Percentiles rank a stretch among this genome's conserved stretches.
These are phyloP conservation scores for Artemisiospiza belli DNA, from an alignment of 2,113 vertebrate species.

Conservation along the genomic window DNA sequence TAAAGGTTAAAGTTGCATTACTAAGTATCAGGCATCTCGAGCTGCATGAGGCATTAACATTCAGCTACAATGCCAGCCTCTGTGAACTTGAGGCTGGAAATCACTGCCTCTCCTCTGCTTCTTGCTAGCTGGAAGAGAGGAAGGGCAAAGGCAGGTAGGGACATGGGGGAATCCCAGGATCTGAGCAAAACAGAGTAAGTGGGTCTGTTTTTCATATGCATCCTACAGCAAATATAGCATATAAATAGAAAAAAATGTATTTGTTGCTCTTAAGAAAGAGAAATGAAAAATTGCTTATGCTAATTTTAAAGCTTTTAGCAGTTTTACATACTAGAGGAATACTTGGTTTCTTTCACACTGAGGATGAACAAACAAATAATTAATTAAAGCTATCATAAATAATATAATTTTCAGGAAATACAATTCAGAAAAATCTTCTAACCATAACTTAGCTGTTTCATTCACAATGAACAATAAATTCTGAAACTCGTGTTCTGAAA, in stretches of 20 bases:
- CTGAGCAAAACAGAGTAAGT: not conserved
- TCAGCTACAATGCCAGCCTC: not conserved
- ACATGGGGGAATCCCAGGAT: not conserved
- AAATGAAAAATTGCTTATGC: not conserved
- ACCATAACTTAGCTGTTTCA: not conserved
- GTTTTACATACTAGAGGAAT: not conserved
- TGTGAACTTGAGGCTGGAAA: not conserved
- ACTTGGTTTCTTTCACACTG: not conserved
- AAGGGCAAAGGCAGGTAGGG: not conserved
- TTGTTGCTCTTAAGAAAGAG: not conserved
- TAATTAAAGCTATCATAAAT: not conserved
- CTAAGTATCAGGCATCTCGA: not conserved
- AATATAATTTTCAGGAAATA: not conserved
- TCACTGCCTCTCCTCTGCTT: not conserved
- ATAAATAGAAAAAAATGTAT: not conserved
- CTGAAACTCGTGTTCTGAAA: not conserved
- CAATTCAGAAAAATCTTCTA: not conserved
- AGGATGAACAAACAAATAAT: not conserved
- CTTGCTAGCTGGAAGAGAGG: not conserved
- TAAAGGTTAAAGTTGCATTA: conserved; percentile 55
- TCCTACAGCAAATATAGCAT: not conserved
- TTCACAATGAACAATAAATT: not conserved
- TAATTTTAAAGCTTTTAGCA: not conserved
- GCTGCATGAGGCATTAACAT: not conserved
- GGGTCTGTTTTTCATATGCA: not conserved